These are phyloP conservation scores for Hylaea fasciaria DNA, from an alignment of 2,888 invertebrate genomes.

Conservation along the genomic window DNA sequence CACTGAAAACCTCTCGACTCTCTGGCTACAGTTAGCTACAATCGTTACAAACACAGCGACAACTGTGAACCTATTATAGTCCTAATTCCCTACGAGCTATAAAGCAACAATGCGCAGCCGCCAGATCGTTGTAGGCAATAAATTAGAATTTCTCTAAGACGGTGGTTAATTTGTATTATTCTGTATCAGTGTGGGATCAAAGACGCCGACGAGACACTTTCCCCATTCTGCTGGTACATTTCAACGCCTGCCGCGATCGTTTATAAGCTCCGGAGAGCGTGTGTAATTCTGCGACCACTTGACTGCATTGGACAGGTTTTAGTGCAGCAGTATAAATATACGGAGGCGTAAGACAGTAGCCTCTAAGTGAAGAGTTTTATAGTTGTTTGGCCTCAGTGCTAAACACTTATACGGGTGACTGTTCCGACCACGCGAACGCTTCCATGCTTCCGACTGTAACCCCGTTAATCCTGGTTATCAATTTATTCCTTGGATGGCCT, in stretches of 20 bases:
- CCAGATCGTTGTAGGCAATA: slow-evolving; percentile 41
- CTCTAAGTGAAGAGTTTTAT: too few relatives aligned
- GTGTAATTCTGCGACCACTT: slow-evolving; percentile 16
- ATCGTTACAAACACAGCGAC: background rate
- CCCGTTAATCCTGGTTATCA: too few relatives aligned
- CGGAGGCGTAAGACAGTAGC: background rate
- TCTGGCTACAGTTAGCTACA: too few relatives aligned
- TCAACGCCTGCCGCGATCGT: slow-evolving; percentile 57
- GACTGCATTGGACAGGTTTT: background rate
- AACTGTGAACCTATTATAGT: background rate
- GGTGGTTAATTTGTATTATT: slow-evolving; percentile 68
- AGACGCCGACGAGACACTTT: slow-evolving; percentile 67
- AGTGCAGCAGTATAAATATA: background rate
- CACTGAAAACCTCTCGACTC: too few relatives aligned
- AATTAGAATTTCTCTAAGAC: slow-evolving; percentile 63
- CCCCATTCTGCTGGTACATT: slow-evolving; percentile 62
- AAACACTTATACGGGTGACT: too few relatives aligned
- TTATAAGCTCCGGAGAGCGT: slow-evolving; percentile 21
- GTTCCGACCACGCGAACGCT: too few relatives aligned
- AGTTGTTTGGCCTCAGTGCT: too few relatives aligned
- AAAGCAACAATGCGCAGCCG: slow-evolving; percentile 14
- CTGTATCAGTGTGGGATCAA: slow-evolving; percentile 64
- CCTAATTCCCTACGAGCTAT: slow-evolving; percentile 8
- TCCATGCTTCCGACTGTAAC: too few relatives aligned
- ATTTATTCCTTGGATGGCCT: too few relatives aligned